Base-by-base conservation (phyloP, 2,797 vertebrate species). In the Trachops cirrhosus region DNA sequence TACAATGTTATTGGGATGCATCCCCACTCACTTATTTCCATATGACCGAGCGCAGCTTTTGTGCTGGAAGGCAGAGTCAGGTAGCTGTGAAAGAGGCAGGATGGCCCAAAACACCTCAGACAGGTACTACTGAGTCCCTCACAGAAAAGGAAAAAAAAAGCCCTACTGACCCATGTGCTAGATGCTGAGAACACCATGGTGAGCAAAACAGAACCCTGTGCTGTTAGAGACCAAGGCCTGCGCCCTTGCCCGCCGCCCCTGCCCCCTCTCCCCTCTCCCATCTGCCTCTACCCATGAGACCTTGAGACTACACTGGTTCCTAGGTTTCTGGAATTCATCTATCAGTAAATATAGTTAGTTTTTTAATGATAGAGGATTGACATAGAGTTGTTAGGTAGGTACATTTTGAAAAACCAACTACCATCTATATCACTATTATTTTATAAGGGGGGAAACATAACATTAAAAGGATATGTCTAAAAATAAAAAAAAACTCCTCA, bases 1-100 rank as follows among this genome's bases (percentile, higher is more conserved):
- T 86, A 75, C 89, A 92, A 44, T 85, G 95, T 85, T 86, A 88
- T 64, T 82, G 57, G 68, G 54, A 90, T 68, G 64, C 37, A 77
- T 32, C 8, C 29, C 57, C 12, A 16, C 3, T 44, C n/a, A 29
- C 32, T 50, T n/a, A 64, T 37, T 71, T 64, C 21, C 34, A 5
- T 70, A 22, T 64, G 19, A 1, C 37, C 52, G 48, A 18, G 24
- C 19, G 41, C 19, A 7, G 85, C 24, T 52, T 86, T 70, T 67
- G 26, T 12, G 54, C 59, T 46, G 19, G 22, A 89, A 19, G 16
- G 10, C 12, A 95, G 22, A 9, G 22, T 48, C 24, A 73, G 34
- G 44, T n/a, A 57, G 59, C n/a, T 84, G 44, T 52, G 16, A 52
- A 37, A 62, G 39, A 91, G 18, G 44, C 18, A 41, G 1, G 37